A percentile compares a stretch with the other conserved stretches of the same genome.
These are phyloP conservation scores for Leucophenga maculata DNA, from an alignment of 2,888 invertebrate genomes.

Conservation along the genomic window DNA sequence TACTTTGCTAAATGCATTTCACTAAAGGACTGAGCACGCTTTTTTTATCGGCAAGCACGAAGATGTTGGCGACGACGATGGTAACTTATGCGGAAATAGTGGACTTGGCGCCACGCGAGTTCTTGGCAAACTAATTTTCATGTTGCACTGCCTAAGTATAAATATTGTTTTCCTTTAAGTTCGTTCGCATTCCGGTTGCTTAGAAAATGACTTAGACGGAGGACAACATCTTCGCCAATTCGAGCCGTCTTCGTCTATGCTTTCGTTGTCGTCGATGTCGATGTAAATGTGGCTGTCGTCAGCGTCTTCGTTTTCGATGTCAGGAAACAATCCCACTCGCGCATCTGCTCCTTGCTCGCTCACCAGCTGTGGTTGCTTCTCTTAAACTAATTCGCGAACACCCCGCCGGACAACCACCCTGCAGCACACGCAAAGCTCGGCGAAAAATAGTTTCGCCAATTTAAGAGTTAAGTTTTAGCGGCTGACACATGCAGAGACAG, in stretches of 20 bases:
- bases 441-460: background rate
- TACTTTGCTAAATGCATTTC: no score
- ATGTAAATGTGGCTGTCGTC: background rate
- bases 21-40: no score
- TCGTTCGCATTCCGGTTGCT: slow-evolving; percentile 33
- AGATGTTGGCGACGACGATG: slow-evolving; percentile 19
- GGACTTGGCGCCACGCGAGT: slow-evolving; percentile 65
- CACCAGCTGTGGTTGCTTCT: slow-evolving; percentile 8
- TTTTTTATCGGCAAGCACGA: no score
- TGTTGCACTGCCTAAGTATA: slow-evolving; percentile 67
- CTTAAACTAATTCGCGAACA: slow-evolving; percentile 1
- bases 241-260: slow-evolving; percentile 8
- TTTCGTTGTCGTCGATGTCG: background rate
- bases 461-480: background rate
- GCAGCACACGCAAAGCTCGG: no score
- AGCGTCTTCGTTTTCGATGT: background rate
- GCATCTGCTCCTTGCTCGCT: slow-evolving; percentile 1
- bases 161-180: slow-evolving; percentile 65
- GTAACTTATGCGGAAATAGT: slow-evolving; percentile 31
- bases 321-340: background rate
- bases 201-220: slow-evolving; percentile 60
- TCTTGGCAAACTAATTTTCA: slow-evolving; percentile 70
- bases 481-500: no score
- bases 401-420: no score
- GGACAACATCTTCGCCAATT: slow-evolving; percentile 32